A percentile compares a stretch with the other conserved stretches of the same genome.
phyloP scores from a whole-genome alignment of 1,140 invertebrate genomes.

The Drosophila watanabei region DNA sequence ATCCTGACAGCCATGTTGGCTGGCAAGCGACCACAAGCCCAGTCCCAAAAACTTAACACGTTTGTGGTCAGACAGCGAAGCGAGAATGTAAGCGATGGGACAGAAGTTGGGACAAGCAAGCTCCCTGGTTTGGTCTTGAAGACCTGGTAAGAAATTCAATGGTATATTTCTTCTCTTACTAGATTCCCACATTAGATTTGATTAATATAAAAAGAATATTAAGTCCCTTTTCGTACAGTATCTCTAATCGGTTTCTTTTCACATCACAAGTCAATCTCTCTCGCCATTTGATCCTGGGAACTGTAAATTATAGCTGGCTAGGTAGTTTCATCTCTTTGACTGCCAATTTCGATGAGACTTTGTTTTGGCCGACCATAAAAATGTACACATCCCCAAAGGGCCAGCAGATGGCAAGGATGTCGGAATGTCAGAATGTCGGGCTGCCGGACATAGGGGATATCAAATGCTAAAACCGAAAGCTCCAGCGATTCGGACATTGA shows the following conservation, averaged over 20 bases:
- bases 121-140: neutral
- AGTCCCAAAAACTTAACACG: constrained; percentile 41
- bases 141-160: neutral
- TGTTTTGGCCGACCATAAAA: constrained; percentile 44
- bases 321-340: neutral
- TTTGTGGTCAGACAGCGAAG: constrained; percentile 33
- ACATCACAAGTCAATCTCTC: neutral
- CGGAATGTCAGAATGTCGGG: neutral
- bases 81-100: constrained; percentile 16
- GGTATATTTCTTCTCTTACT: neutral
- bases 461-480: constrained; percentile 45
- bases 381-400: constrained; percentile 27
- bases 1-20: constrained; percentile 49
- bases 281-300: neutral
- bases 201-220: neutral
- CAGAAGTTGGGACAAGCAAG: constrained; percentile 3
- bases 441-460: constrained; percentile 6
- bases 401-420: constrained; percentile 10
- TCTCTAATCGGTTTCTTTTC: neutral
- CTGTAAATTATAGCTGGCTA: neutral
- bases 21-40: constrained; percentile 30
- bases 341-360: constrained; percentile 22
- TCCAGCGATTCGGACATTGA: constrained; percentile 36
- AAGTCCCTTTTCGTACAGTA: neutral
- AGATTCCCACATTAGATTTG: neutral